These are phyloP conservation scores for Crypturellus tataupa DNA, from an alignment of 2,797 vertebrate genomes.

Conservation along the genomic window DNA sequence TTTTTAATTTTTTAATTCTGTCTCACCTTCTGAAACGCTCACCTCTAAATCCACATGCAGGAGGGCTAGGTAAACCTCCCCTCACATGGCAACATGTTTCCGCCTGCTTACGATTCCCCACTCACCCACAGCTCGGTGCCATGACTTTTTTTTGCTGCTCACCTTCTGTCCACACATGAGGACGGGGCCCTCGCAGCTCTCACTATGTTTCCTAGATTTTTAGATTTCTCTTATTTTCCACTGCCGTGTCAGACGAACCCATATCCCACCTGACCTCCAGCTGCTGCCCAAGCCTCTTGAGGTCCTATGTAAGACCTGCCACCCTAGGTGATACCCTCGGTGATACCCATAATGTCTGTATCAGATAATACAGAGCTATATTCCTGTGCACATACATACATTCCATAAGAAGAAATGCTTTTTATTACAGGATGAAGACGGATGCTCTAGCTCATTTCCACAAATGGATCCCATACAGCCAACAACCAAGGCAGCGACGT, in stretches of 20 bases:
- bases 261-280: too few relatives aligned
- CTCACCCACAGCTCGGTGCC: fast-evolving
- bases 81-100: neutral
- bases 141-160: neutral
- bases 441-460: neutral
- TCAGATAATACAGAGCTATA: neutral
- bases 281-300: neutral
- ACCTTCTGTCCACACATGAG: neutral
- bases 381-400: fast-evolving
- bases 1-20: conserved; percentile 10
- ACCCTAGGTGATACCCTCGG: neutral
- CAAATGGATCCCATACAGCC: neutral
- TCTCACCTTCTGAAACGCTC: neutral
- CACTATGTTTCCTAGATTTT: neutral
- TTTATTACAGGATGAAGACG: neutral
- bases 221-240: too few relatives aligned
- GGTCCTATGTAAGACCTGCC: neutral
- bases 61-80: neutral
- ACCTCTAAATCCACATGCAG: neutral
- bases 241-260: neutral
- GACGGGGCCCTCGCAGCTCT: neutral
- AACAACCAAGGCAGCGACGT: neutral
- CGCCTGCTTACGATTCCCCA: neutral
- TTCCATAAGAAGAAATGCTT: neutral
- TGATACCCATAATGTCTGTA: neutral